These are phyloP conservation scores for Latrodectus hesperus DNA, from an alignment of 2,888 invertebrate genomes.

Conservation along the genomic window DNA sequence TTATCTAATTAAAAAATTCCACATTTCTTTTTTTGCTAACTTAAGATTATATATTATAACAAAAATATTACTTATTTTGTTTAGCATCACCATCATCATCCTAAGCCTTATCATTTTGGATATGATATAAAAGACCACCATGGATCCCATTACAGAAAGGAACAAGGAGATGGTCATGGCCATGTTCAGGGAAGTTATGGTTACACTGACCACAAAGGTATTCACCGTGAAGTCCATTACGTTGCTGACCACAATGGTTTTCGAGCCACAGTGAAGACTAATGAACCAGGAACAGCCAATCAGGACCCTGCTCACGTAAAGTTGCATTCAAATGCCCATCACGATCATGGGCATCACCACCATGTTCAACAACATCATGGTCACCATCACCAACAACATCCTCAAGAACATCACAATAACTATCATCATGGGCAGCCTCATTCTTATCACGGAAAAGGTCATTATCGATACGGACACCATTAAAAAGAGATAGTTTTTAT, in stretches of 20 bases:
- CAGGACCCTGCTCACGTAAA: constrained; percentile 42
- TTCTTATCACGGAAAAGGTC: too few relatives aligned
- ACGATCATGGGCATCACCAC: too few relatives aligned
- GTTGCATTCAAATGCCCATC: constrained; percentile 7
- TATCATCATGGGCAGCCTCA: too few relatives aligned
- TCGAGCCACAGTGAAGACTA: constrained; percentile 28
- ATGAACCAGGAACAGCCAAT: constrained; percentile 55
- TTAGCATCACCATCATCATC: constrained; percentile 6
- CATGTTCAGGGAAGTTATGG: constrained; percentile 47
- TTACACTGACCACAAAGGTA: constrained; percentile 42
- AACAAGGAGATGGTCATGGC: constrained; percentile 35
- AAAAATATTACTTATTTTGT: too few relatives aligned
- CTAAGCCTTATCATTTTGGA: constrained; percentile 51
- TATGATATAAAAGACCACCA: constrained; percentile 37
- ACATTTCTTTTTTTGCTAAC: too few relatives aligned
- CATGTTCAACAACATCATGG: too few relatives aligned
- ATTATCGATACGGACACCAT: too few relatives aligned
- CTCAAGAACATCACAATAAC: too few relatives aligned
- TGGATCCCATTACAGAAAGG: constrained; percentile 49
- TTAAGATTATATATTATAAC: too few relatives aligned
- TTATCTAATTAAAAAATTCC: too few relatives aligned
- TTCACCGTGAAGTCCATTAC: constrained; percentile 47
- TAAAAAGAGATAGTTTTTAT: too few relatives aligned
- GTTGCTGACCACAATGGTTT: constrained; percentile 42
- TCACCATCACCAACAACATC: too few relatives aligned